Percentiles rank a stretch among this genome's conserved stretches.
phyloP scores from a whole-genome alignment of 92 coral and sea anemone genomes.

The Actinostola sp. region DNA sequence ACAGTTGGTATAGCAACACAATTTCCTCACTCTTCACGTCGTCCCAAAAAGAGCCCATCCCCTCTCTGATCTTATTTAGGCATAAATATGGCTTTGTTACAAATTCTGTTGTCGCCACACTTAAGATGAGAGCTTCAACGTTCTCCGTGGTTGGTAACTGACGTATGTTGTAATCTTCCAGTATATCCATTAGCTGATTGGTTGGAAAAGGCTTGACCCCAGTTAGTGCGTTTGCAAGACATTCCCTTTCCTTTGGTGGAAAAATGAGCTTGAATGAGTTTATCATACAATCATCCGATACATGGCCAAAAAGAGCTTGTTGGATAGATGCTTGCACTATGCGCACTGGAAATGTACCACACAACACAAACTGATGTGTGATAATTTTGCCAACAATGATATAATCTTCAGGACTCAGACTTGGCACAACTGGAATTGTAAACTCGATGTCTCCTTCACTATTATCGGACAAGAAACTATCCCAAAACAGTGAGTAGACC shows the following conservation, averaged over 20 bases:
- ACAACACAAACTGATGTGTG: conserved; percentile 57
- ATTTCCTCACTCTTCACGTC: conserved; percentile 19
- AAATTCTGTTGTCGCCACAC: conserved; percentile 35
- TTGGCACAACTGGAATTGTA: conserved; percentile 40
- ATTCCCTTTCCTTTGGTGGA: conserved; percentile 49
- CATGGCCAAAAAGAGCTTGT: conserved; percentile 51
- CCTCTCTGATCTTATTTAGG: conserved; percentile 37
- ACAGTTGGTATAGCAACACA: conserved; percentile 17
- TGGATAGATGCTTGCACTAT: conserved; percentile 52
- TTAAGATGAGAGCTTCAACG: conserved; percentile 32
- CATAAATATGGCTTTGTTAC: conserved; percentile 44
- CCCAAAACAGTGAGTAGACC: conserved; percentile 56
- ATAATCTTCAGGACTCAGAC: conserved; percentile 48
- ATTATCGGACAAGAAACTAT: conserved; percentile 23
- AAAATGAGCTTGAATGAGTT: conserved; percentile 40
- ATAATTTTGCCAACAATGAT: conserved; percentile 45
- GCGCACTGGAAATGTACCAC: conserved; percentile 49
- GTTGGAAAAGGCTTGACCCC: conserved; percentile 39
- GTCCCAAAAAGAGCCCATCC: conserved; percentile 44
- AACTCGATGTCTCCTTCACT: conserved; percentile 45
- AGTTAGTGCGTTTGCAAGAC: conserved; percentile 33
- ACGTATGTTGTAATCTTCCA: conserved; percentile 44
- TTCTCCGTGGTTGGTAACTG: conserved; percentile 50
- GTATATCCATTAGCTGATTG: conserved; percentile 32
- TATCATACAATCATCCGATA: conserved; percentile 37